Evolutionary conservation across 2,888 invertebrate genomes (phyloP).

Genomic region (Cataglyphis livida): DNA sequence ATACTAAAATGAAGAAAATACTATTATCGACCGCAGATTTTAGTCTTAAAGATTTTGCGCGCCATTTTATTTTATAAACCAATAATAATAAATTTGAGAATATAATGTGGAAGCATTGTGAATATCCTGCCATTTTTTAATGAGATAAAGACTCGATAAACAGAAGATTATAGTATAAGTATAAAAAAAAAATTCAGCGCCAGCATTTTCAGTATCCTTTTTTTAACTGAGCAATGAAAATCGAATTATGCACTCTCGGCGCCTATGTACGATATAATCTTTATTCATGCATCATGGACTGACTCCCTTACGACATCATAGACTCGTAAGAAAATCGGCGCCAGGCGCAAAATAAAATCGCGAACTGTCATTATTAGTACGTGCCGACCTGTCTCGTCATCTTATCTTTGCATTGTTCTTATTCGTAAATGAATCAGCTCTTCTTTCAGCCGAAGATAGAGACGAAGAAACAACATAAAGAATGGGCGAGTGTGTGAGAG

Average conservation of each 20-base stretch:
- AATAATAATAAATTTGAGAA: slow-evolving; percentile 1
- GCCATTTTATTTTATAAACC: neutral
- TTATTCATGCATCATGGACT: slow-evolving; percentile 37
- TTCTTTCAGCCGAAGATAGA: slow-evolving; percentile 68
- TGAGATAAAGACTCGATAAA: neutral
- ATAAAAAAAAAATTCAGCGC: neutral
- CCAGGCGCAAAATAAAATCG: slow-evolving; percentile 61
- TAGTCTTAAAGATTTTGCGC: neutral
- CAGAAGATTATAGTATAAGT: neutral
- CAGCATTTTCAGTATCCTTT: neutral
- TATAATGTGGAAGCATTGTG: neutral
- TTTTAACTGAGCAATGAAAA: neutral
- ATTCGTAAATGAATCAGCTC: slow-evolving; percentile 62
- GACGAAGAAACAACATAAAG: slow-evolving; percentile 54
- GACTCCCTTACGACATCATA: slow-evolving; percentile 29
- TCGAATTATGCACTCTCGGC: slow-evolving; percentile 8
- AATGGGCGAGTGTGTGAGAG: slow-evolving; percentile 31
- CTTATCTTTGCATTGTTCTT: slow-evolving; percentile 73
- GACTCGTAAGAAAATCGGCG: slow-evolving; percentile 55
- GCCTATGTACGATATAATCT: slow-evolving; percentile 9
- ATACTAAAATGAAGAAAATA: neutral
- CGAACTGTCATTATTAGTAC: slow-evolving; percentile 69
- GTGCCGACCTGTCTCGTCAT: slow-evolving; percentile 68
- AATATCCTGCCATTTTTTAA: neutral
- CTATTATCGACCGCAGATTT: neutral